These are phyloP conservation scores for Rutilus rutilus DNA, from an alignment of 2,113 vertebrate genomes.

Conservation along the genomic window DNA sequence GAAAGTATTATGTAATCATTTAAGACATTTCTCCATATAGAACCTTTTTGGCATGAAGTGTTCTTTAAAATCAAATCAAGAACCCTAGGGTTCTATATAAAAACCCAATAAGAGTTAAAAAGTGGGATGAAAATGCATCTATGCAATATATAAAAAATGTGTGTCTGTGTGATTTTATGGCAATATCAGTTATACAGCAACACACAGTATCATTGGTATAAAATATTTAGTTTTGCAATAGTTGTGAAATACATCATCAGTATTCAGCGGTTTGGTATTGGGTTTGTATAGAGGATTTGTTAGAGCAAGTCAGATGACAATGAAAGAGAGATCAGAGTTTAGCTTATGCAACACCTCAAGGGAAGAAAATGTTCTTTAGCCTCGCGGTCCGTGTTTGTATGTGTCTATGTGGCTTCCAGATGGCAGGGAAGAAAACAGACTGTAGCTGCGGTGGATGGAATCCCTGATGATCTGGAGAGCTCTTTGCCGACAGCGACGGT, in stretches of 20 bases:
- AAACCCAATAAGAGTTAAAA: not conserved
- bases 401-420: slow-evolving; percentile 18
- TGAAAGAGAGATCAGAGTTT: slow-evolving; percentile 1
- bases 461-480: slow-evolving; percentile 41
- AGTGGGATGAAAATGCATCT: not conserved
- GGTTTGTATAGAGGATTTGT: not conserved
- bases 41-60: no score
- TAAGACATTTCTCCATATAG: no score
- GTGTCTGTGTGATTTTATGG: not conserved
- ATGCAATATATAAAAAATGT: not conserved
- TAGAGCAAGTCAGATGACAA: not conserved
- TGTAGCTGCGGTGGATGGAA: slow-evolving; percentile 21
- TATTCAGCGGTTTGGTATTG: not conserved
- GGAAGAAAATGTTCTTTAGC: slow-evolving; percentile 22
- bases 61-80: no score
- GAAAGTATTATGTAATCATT: no score
- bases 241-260: not conserved
- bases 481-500: not conserved
- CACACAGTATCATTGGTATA: no score
- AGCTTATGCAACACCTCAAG: slow-evolving; percentile 20
- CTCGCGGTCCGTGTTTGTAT: not conserved
- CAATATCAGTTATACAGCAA: no score
- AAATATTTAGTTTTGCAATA: not conserved
- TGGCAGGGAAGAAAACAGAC: slow-evolving; percentile 29
- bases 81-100: no score